These are phyloP conservation scores for Chalcosyrphus nemorum DNA, from an alignment of 2,888 invertebrate genomes.

Conservation along the genomic window DNA sequence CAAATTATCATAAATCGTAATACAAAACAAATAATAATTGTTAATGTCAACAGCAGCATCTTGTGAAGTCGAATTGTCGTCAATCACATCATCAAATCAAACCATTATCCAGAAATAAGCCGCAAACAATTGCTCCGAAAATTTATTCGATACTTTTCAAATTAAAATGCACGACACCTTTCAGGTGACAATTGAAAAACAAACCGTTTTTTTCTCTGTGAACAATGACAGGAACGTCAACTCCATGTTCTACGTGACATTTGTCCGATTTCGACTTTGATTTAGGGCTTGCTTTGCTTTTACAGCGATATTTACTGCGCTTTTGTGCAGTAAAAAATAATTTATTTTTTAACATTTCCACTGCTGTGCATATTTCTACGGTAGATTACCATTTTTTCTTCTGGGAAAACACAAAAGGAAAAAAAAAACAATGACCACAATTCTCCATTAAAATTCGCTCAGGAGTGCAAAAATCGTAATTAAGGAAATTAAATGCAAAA, in stretches of 20 bases:
- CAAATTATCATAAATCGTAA: not conserved
- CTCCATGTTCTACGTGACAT: constrained; percentile 22
- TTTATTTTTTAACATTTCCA: not conserved
- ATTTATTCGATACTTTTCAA: too few relatives aligned
- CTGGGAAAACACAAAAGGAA: not conserved
- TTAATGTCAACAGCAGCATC: not conserved
- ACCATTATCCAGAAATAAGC: too few relatives aligned
- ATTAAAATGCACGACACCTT: constrained; percentile 7
- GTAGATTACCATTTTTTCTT: constrained; percentile 4
- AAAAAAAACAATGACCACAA: constrained; percentile 22
- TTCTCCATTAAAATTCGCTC: constrained; percentile 71
- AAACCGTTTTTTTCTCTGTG: constrained; percentile 10
- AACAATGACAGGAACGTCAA: too few relatives aligned
- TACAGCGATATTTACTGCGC: not conserved
- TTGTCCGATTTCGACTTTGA: not conserved
- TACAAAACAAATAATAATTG: not conserved
- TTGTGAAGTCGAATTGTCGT: constrained; percentile 9
- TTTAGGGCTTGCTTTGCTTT: not conserved
- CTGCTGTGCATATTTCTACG: not conserved
- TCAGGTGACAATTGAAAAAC: not conserved
- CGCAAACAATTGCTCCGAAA: too few relatives aligned
- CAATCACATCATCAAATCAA: not conserved
- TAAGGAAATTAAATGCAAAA: constrained; percentile 73
- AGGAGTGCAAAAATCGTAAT: constrained; percentile 59
- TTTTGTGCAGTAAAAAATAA: not conserved